Evolutionary conservation across 2,888 invertebrate species (phyloP).

Genomic region (Stenurella melanura): DNA sequence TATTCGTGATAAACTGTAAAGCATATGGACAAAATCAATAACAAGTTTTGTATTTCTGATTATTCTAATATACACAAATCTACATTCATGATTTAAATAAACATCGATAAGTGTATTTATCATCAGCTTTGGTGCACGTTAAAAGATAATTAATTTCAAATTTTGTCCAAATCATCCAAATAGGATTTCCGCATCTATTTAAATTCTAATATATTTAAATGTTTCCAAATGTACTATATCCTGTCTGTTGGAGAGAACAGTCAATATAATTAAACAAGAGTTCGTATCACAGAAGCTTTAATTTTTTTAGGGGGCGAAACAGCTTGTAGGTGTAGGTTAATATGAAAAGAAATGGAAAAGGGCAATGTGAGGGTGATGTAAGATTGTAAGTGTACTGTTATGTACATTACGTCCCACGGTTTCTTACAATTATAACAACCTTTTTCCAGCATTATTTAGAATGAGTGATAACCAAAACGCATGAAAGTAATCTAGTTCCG

Average conservation of each 20-base stretch:
- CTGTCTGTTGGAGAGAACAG: background rate
- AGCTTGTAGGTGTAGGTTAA: background rate
- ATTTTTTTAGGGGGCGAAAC: background rate
- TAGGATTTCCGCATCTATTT: background rate
- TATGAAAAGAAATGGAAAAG: slow-evolving; percentile 7
- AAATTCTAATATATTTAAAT: slow-evolving; percentile 17
- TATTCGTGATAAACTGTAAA: slow-evolving; percentile 11
- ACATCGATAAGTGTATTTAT: background rate
- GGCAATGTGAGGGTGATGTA: slow-evolving; percentile 3
- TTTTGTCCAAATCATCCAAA: background rate
- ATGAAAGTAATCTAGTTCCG: background rate
- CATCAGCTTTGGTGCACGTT: background rate
- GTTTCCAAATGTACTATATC: background rate
- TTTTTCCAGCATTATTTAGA: background rate
- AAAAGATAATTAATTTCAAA: slow-evolving; percentile 20
- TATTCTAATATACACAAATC: background rate
- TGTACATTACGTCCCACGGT: background rate
- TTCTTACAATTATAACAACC: background rate
- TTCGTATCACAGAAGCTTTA: background rate
- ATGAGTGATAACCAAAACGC: background rate
- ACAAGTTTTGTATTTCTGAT: background rate
- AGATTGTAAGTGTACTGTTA: background rate
- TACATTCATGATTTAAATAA: background rate
- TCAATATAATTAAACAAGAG: background rate
- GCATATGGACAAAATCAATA: slow-evolving; percentile 11